phyloP scores from a whole-genome alignment of 64 coral and sea anemone genomes.

The Cladopsammia gracilis region DNA sequence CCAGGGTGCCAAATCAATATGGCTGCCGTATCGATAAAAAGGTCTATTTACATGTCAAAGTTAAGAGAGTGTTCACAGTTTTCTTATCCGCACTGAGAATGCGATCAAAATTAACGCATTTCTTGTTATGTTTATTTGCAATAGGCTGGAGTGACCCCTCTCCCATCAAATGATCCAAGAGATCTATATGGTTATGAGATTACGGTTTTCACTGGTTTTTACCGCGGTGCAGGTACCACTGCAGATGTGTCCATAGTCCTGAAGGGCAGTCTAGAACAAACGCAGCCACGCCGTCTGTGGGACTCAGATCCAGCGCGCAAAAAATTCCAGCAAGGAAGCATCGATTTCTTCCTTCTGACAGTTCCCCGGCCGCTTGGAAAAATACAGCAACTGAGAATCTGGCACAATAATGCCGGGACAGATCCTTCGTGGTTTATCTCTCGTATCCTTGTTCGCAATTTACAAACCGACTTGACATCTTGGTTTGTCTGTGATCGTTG shows the following conservation, averaged over 20 bases:
- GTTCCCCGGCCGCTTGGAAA: conserved; percentile 63
- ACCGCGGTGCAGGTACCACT: conserved; percentile 65
- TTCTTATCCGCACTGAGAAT: no score
- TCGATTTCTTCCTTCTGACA: conserved; percentile 54
- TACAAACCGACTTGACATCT: conserved; percentile 45
- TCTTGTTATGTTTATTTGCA: neutral
- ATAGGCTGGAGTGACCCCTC: conserved; percentile 78
- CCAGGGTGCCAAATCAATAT: no score
- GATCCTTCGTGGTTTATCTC: conserved; percentile 65
- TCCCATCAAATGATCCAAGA: conserved; percentile 83
- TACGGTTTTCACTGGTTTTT: conserved; percentile 73
- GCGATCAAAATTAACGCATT: no score
- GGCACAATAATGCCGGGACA: conserved; percentile 61
- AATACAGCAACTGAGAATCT: neutral
- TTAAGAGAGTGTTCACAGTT: no score
- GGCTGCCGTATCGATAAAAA: no score
- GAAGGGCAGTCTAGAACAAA: conserved; percentile 54
- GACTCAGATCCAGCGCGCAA: conserved; percentile 55
- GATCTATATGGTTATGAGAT: conserved; percentile 83
- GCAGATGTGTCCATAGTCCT: conserved; percentile 76
- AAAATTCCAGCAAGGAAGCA: conserved; percentile 58
- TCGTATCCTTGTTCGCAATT: conserved; percentile 47
- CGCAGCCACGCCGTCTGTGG: conserved; percentile 54
- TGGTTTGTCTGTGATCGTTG: conserved; percentile 77
- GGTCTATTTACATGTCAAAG: no score